Evolutionary conservation across 2,888 invertebrate species (phyloP).

Genomic region (Andrena dorsata): DNA sequence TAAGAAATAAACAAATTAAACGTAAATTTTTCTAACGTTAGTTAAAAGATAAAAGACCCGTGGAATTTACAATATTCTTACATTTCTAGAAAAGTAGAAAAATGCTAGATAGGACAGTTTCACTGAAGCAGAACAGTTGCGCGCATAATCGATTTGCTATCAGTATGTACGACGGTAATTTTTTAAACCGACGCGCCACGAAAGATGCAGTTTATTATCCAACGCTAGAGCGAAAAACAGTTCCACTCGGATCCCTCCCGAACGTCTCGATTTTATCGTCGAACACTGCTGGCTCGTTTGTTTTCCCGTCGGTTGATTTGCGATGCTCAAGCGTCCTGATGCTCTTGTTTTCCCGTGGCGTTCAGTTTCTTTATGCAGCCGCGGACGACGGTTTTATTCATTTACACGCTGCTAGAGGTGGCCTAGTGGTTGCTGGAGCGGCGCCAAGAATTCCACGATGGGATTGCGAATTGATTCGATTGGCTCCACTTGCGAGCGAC

Average conservation of each 20-base stretch:
- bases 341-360: slow-evolving; percentile 28
- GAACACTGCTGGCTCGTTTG: slow-evolving; percentile 32
- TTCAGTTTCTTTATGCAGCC: slow-evolving; percentile 37
- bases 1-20: too few species aligned
- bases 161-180: not conserved
- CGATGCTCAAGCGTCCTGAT: slow-evolving; percentile 10
- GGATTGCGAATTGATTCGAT: slow-evolving; percentile 53
- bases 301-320: slow-evolving; percentile 40
- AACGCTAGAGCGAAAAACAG: slow-evolving; percentile 9
- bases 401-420: slow-evolving; percentile 36
- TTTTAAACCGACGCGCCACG: not conserved
- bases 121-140: too few species aligned
- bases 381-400: slow-evolving; percentile 40
- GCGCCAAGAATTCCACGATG: slow-evolving; percentile 51
- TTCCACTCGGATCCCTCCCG: slow-evolving; percentile 18
- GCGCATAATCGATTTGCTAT: too few species aligned
- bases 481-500: slow-evolving; percentile 29
- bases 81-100: too few species aligned
- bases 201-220: not conserved
- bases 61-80: too few species aligned
- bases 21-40: too few species aligned
- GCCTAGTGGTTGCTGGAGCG: slow-evolving; percentile 36
- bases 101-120: too few species aligned
- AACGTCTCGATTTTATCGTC: slow-evolving; percentile 29
- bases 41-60: too few species aligned